phyloP scores from a whole-genome alignment of 2,797 vertebrate genomes.

The Macroramphosus scolopax region DNA sequence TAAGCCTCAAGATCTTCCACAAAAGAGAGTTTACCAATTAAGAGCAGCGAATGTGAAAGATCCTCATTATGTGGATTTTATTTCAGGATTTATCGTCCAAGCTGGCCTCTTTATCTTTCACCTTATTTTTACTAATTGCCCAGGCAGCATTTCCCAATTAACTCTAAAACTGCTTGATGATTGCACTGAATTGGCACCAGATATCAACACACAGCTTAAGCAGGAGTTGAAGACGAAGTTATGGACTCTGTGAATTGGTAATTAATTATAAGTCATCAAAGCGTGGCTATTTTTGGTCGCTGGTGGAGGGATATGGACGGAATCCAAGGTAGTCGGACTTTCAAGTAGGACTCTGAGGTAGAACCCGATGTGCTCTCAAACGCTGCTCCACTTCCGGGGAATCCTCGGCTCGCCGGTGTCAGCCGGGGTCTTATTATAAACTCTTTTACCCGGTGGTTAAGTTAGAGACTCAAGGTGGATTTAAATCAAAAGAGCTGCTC shows the following conservation, averaged over 20 bases:
- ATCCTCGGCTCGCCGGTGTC: constrained; percentile 67
- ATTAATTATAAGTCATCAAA: constrained; percentile 78
- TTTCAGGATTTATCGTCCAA: constrained; percentile 56
- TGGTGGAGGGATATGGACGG: constrained; percentile 56
- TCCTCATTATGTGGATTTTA: constrained; percentile 62
- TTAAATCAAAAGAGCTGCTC: constrained; percentile 77
- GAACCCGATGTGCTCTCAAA: constrained; percentile 51
- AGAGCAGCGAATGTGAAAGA: constrained; percentile 52
- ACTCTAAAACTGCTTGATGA: constrained; percentile 55
- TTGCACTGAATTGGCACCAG: constrained; percentile 52
- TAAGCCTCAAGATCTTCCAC: constrained; percentile 40
- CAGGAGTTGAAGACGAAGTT: constrained; percentile 61
- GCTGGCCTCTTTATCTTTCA: constrained; percentile 28
- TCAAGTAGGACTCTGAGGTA: constrained; percentile 59
- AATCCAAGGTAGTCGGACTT: constrained; percentile 72
- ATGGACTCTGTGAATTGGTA: constrained; percentile 65
- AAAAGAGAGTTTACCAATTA: constrained; percentile 66
- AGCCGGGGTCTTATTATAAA: constrained; percentile 52
- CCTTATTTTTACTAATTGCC: constrained; percentile 58
- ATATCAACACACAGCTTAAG: constrained; percentile 62
- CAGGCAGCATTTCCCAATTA: constrained; percentile 60
- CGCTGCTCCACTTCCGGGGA: constrained; percentile 52
- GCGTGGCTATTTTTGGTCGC: constrained; percentile 55
- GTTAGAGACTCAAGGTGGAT: constrained; percentile 72
- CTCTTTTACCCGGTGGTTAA: constrained; percentile 68